Base-by-base conservation (phyloP, 2,113 vertebrate genomes). In the Equus quagga region DNA sequence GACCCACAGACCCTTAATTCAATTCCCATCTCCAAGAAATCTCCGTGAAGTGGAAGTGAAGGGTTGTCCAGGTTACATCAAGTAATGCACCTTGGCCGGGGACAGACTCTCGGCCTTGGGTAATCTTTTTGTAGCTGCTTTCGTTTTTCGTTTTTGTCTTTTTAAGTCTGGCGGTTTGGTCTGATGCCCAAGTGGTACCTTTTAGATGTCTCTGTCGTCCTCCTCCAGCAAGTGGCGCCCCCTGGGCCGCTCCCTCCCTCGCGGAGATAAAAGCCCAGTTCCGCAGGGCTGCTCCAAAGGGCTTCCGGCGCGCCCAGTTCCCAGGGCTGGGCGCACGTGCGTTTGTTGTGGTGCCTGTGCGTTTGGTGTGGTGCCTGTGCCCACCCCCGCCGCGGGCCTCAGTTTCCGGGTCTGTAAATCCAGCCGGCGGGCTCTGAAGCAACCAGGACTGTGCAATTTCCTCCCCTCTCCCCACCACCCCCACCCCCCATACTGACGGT, bases 311-410 rank as follows among this genome's bases (percentile, higher is more conserved):
- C 51, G 3, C 69, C 2, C 28, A 1, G 65, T 26, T 58, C 65
- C 70, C 89, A 0, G 41, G 14, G 44, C 62, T 4, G 87, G 51
- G 80, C 24, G 88, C 97, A 98, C 95, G 97, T 97, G 97, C 41
- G 56, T 97, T 97, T 97, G 94, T 98, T 96, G 31, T 96, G 83
- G 44, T 87, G 80, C 84, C 92, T 19, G n/a, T 2, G 58, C 24
- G 69, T 97, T 97, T 97, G 94, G 97, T 96, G 31, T 96, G 83
- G 44, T 87, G 80, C 84, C 92, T 19, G n/a, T 2, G 58, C 86
- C 58, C 28, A 33, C 46, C 75, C 56, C 64, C 18, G 18, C 92
- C 49, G 9, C 62, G 17, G 49, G 49, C 78, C 97, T 89, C 69
- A 11, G 76, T 64, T 82, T 93, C 73, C 80, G 7, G 1, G 69